Evolutionary conservation across 2,888 invertebrate species (phyloP).

Genomic region (Drosophila aldrichi): DNA sequence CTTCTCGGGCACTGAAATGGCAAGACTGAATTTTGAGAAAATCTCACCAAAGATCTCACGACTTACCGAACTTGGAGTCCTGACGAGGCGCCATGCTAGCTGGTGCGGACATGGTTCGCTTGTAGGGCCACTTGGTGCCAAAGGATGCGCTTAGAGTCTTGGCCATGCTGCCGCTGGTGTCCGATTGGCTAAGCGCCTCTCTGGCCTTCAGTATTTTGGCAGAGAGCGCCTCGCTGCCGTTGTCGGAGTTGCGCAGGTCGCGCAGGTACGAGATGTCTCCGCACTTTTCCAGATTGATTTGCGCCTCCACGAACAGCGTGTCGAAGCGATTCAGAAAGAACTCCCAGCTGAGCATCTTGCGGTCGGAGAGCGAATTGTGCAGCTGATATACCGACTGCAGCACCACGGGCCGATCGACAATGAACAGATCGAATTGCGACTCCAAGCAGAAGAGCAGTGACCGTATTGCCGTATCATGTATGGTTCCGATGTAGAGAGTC

Average conservation of each 20-base stretch:
- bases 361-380: constrained; percentile 95
- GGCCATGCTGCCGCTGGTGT: constrained; percentile 87
- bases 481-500: constrained; percentile 95
- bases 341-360: constrained; percentile 97
- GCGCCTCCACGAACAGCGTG: constrained; percentile 97
- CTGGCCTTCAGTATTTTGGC: constrained; percentile 95
- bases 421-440: constrained; percentile 98
- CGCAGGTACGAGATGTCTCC: constrained; percentile 94
- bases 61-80: constrained; percentile 89
- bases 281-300: constrained; percentile 93
- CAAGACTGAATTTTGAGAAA: neutral
- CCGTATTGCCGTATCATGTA: constrained; percentile 95
- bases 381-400: constrained; percentile 97
- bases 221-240: constrained; percentile 93
- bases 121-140: constrained; percentile 97
- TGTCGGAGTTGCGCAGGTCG: constrained; percentile 95
- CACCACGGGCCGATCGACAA: constrained; percentile 98
- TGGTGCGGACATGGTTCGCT: constrained; percentile 97
- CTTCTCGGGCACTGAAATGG: constrained; percentile 87
- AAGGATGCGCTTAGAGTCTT: constrained; percentile 95
- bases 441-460: constrained; percentile 96
- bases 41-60: too few relatives aligned
- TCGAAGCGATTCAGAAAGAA: constrained; percentile 99
- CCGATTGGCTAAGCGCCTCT: constrained; percentile 92
- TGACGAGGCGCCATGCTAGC: constrained; percentile 92